These are phyloP conservation scores for Larimichthys polyactis DNA, from an alignment of 2,113 vertebrate species.

Conservation along the genomic window DNA sequence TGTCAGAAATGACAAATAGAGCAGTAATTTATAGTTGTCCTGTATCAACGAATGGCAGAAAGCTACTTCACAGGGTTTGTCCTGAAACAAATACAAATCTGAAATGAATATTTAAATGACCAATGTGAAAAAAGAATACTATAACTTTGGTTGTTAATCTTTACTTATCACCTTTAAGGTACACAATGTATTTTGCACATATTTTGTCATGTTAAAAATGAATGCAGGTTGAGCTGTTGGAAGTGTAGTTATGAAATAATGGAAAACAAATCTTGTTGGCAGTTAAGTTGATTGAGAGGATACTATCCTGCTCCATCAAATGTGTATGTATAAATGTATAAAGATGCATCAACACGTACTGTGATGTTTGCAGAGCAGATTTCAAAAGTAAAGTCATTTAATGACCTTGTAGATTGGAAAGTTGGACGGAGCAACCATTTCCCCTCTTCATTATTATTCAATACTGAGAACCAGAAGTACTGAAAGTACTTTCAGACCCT, in stretches of 20 bases:
- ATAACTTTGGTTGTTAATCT: neutral
- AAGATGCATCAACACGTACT: constrained; percentile 27
- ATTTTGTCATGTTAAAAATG: neutral
- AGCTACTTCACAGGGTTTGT: neutral
- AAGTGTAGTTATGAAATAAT: neutral
- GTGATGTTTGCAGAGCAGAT: constrained; percentile 42
- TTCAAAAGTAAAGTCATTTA: neutral
- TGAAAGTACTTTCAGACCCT: neutral
- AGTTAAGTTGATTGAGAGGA: neutral
- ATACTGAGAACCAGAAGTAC: neutral
- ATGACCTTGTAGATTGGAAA: neutral
- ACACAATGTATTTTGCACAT: neutral
- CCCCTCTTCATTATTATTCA: neutral
- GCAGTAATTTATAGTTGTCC: neutral
- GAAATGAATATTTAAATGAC: neutral
- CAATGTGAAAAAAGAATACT: neutral
- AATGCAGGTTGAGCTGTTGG: neutral
- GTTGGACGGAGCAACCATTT: neutral
- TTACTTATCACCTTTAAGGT: constrained; percentile 20
- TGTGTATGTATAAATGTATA: constrained; percentile 55
- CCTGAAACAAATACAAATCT: neutral
- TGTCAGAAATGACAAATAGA: neutral
- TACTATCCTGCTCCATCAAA: neutral
- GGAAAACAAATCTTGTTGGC: neutral
- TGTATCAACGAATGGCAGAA: neutral